phyloP scores from a whole-genome alignment of 2,113 vertebrate genomes.

The Stigmatopora argus region DNA sequence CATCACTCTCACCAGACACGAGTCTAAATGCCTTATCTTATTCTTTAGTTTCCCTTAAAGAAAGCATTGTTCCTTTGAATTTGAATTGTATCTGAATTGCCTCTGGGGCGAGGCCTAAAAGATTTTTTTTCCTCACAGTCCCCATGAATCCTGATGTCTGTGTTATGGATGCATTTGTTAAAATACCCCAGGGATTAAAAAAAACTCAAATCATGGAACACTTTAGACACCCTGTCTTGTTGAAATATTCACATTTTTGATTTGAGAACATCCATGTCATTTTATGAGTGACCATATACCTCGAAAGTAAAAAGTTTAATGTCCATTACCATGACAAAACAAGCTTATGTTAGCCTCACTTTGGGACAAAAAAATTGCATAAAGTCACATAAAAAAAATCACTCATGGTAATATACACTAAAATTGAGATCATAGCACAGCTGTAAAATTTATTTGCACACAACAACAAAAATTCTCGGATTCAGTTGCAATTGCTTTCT shows the following conservation, averaged over 20 bases:
- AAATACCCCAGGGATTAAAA: neutral
- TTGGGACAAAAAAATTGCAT: too few species aligned
- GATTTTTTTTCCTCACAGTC: neutral
- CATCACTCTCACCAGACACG: neutral
- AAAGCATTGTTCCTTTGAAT: neutral
- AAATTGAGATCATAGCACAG: too few species aligned
- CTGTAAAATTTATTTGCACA: too few species aligned
- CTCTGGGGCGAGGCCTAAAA: neutral
- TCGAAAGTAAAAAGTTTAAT: too few species aligned
- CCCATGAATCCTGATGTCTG: neutral
- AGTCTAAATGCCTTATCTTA: neutral
- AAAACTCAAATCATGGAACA: neutral
- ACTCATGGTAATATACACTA: too few species aligned
- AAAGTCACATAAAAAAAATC: too few species aligned
- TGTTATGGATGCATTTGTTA: neutral
- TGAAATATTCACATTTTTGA: neutral
- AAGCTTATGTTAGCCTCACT: too few species aligned
- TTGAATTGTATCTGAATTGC: neutral
- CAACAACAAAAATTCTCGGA: too few species aligned
- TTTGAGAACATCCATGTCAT: neutral
- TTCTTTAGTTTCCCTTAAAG: neutral
- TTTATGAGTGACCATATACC: neutral
- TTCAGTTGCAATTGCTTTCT: too few species aligned
- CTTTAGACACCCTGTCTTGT: neutral
- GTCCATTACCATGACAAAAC: too few species aligned